Evolutionary conservation across 2,113 vertebrate species (phyloP).

Genomic region (Chlamydotis undulata): DNA sequence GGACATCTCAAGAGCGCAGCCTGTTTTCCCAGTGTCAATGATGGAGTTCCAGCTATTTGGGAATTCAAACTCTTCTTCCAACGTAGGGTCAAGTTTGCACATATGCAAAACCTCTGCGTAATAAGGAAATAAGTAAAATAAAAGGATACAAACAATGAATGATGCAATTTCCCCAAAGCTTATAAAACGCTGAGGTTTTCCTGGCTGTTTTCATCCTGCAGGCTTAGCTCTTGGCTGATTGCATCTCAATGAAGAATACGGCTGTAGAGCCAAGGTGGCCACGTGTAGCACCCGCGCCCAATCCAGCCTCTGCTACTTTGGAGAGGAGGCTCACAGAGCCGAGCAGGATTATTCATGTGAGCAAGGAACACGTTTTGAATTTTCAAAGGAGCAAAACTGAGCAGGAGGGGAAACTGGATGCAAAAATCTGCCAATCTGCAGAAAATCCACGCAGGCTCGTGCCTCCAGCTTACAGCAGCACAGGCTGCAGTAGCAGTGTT

Average conservation of each 20-base stretch:
- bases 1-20: background rate
- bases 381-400: background rate
- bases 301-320: background rate
- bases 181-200: constrained; percentile 15
- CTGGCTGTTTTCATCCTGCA: background rate
- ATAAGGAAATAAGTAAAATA: background rate
- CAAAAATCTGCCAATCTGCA: background rate
- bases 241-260: background rate
- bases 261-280: background rate
- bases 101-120: background rate
- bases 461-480: background rate
- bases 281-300: background rate
- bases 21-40: background rate
- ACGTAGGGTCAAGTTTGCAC: background rate
- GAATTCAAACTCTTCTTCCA: background rate
- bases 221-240: background rate
- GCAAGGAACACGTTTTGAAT: background rate
- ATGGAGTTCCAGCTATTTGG: background rate
- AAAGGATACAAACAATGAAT: background rate
- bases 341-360: background rate
- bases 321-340: background rate
- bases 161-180: background rate
- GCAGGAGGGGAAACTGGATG: background rate
- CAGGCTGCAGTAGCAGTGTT: background rate
- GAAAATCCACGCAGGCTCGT: background rate